Conservation (phyloP, 2,888 invertebrate species). For the Drosophila quasianomalipes region DNA sequence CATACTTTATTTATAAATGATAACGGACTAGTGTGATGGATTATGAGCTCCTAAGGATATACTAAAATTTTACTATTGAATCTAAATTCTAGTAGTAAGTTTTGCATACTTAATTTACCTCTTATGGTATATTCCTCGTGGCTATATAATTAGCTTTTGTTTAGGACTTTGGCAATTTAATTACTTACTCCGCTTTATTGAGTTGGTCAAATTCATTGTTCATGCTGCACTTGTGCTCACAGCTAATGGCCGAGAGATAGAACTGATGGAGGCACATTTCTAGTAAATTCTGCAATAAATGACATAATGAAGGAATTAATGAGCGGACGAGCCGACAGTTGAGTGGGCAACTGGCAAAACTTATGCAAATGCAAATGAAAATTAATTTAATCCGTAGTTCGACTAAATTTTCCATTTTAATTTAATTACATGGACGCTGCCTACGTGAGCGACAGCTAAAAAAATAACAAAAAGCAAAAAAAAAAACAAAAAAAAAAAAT, state of each 20-base stretch:
- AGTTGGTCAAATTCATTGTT: slow-evolving; percentile 24
- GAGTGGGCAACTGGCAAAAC: slow-evolving; percentile 61
- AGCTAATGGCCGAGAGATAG: slow-evolving; percentile 37
- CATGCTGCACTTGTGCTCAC: slow-evolving; percentile 11
- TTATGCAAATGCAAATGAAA: slow-evolving; percentile 86
- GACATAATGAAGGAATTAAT: slow-evolving; percentile 77
- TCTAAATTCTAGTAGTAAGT: not conserved
- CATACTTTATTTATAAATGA: not conserved
- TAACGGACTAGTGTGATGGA: not conserved
- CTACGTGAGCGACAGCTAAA: slow-evolving; percentile 84
- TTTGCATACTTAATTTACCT: not conserved
- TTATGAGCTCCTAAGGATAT: not conserved
- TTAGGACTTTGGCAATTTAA: slow-evolving; percentile 29
- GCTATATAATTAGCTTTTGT: slow-evolving; percentile 2
- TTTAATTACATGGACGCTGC: slow-evolving; percentile 85
- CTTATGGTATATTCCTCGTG: not conserved
- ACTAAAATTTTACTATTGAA: not conserved
- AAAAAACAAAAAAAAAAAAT: slow-evolving; percentile 10
- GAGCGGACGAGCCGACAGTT: slow-evolving; percentile 48
- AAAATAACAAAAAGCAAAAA: slow-evolving; percentile 45
- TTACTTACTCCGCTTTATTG: slow-evolving; percentile 18
- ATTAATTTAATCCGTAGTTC: slow-evolving; percentile 85
- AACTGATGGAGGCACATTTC: slow-evolving; percentile 58
- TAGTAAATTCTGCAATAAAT: slow-evolving; percentile 71
- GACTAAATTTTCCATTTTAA: slow-evolving; percentile 85